A percentile compares a stretch with the other conserved stretches of the same genome.
Evolutionary conservation across 2,113 vertebrate species (phyloP).

Genomic region (Myiozetetes cayanensis): DNA sequence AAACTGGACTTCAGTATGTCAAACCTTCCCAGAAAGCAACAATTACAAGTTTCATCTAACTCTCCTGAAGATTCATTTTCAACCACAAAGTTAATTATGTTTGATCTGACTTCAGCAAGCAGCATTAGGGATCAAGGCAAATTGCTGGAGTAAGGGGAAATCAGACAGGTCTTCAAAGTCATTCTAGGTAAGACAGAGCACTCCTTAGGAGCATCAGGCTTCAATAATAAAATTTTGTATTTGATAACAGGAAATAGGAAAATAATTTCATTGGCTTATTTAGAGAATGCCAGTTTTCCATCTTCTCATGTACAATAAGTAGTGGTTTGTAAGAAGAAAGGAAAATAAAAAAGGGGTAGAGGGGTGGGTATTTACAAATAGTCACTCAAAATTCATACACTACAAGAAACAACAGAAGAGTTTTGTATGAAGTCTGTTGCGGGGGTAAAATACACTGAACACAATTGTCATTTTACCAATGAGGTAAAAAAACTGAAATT

Average conservation of each 20-base stretch:
- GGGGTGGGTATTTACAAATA: not conserved
- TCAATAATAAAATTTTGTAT: constrained; percentile 50
- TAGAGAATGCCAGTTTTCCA: constrained; percentile 35
- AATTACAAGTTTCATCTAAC: not conserved
- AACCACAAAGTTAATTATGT: constrained; percentile 44
- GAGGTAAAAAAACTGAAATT: not conserved
- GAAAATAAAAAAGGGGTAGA: not conserved
- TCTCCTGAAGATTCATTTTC: constrained; percentile 10
- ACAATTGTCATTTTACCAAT: not conserved
- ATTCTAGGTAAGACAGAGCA: constrained; percentile 44
- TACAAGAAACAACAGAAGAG: not conserved
- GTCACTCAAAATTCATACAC: not conserved
- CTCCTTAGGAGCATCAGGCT: constrained; percentile 10
- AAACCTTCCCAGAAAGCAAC: not conserved
- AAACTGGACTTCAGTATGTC: not conserved
- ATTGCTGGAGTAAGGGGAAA: constrained; percentile 43
- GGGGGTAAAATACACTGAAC: not conserved
- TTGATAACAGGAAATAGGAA: constrained; percentile 60
- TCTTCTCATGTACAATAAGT: not conserved
- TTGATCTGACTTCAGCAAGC: constrained; percentile 18
- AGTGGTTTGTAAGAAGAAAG: not conserved
- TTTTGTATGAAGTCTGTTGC: not conserved
- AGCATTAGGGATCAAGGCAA: not conserved
- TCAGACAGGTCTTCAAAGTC: constrained; percentile 57
- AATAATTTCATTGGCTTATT: constrained; percentile 51